Conservation (phyloP, 2,888 invertebrate genomes). For the Eupithecia abbreviata region DNA sequence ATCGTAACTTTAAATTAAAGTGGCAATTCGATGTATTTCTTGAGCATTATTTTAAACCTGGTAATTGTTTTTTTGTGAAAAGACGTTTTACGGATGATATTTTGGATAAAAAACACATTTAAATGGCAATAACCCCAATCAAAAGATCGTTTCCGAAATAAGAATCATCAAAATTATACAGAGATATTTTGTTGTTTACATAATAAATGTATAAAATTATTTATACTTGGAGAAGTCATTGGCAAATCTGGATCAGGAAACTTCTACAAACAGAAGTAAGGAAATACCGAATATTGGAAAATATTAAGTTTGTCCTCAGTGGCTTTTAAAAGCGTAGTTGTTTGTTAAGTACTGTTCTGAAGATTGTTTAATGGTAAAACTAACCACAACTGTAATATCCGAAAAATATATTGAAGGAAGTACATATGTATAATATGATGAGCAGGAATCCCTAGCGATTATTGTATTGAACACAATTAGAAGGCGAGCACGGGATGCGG, state of each 20-base stretch:
- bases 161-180: conserved; percentile 14
- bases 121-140: conserved; percentile 29
- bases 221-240: neutral
- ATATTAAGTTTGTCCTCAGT: neutral
- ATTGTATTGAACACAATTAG: conserved; percentile 61
- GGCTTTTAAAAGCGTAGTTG: neutral
- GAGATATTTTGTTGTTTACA: neutral
- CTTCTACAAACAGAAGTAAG: neutral
- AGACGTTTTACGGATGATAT: conserved; percentile 20
- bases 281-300: neutral
- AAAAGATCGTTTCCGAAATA: conserved; percentile 18
- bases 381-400: neutral
- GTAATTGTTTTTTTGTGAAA: conserved; percentile 12
- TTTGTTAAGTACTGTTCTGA: neutral
- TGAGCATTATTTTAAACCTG: conserved; percentile 10
- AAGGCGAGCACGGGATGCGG: conserved; percentile 61
- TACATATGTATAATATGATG: conserved; percentile 6
- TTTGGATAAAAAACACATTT: conserved; percentile 21
- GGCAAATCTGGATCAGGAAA: neutral
- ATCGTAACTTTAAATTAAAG: neutral
- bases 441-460: conserved; percentile 33
- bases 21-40: conserved; percentile 16
- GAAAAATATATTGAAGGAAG: neutral
- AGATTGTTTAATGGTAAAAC: neutral
- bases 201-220: neutral